Conservation (phyloP, 2,797 vertebrate species). For the Megalops cyprinoides region DNA sequence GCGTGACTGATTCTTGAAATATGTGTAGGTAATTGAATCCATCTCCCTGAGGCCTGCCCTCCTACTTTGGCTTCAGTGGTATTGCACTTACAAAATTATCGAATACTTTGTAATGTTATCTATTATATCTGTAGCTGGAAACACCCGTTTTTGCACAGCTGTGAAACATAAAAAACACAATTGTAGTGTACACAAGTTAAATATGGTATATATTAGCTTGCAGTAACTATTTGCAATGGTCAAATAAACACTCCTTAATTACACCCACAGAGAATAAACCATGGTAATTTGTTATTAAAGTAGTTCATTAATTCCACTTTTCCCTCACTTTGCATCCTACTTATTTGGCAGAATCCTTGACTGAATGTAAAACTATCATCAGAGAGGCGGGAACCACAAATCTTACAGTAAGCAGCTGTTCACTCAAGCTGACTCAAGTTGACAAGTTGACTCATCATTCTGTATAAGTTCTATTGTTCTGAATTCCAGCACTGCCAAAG, state of each 20-base stretch:
- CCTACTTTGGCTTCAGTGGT: neutral
- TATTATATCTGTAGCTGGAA: constrained; percentile 15
- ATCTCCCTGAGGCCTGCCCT: neutral
- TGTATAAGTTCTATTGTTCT: too few species aligned
- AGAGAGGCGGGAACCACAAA: too few species aligned
- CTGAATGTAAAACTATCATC: too few species aligned
- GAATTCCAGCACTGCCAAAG: too few species aligned
- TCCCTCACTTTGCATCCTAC: constrained; percentile 63
- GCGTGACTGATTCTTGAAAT: neutral
- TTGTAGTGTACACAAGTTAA: constrained; percentile 3
- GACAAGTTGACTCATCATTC: too few species aligned
- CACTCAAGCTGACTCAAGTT: too few species aligned
- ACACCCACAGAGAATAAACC: constrained; percentile 20
- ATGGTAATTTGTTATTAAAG: constrained; percentile 17
- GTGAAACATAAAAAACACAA: neutral
- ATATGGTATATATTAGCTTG: constrained; percentile 5
- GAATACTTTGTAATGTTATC: neutral
- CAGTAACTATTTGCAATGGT: neutral
- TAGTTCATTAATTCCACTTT: constrained; percentile 21
- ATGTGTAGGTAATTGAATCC: neutral
- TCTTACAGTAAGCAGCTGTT: too few species aligned
- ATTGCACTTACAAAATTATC: constrained; percentile 19
- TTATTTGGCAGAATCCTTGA: neutral
- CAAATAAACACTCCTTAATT: constrained; percentile 27
- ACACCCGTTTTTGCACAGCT: neutral